Base-by-base conservation (phyloP, 2,888 invertebrate species). In the Trimorus sp. region DNA sequence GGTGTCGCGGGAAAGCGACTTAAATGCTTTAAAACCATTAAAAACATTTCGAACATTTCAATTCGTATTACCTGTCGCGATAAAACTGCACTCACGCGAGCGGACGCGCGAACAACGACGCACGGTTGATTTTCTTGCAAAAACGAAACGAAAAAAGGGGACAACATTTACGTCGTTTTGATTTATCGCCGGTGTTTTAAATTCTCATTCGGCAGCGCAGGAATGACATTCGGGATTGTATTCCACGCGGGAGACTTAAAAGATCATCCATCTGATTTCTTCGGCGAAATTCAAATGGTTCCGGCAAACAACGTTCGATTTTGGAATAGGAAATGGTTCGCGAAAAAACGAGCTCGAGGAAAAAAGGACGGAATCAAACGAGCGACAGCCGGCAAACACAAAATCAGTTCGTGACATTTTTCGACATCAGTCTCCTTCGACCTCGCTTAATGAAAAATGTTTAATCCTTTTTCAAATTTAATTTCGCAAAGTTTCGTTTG, bases 181-280 rank as follows among this genome's bases (percentile, higher is more conserved):
- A 75, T 75, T 66, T 75, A 75, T 75, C n/a, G 59, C 6, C 45
- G 37, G 53, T 75, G 60, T 66, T 75, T 75, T 68, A 75, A 59
- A 75, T 68, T 75, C 66, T 51, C 14, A 59, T 75, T 68, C 58
- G 58, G 45, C 51, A 75, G 40, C 53, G 16, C 60, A 16, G 16
- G 58, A 75, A 75, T 60, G 68, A 68, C 51, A 63, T 14, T 42
- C 15, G 51, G 37, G 48, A 59, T 59, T 58, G 49, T 58, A 59
- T 74, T 74, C 59, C 65, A 54, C 59, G 12, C 42, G 74, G 58
- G 58, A 60, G 58, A 26, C 26, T 26, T 26, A 26, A 26, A 26
- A 26, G 26, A 26, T 26, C 26, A 26, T 26, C 26, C 26, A 26
- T 26, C 26, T 26, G 26, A 26, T 26, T 26, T 26, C 26, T 26